phyloP scores from a whole-genome alignment of 2,113 vertebrate species.

The Brienomyrus brachyistius region DNA sequence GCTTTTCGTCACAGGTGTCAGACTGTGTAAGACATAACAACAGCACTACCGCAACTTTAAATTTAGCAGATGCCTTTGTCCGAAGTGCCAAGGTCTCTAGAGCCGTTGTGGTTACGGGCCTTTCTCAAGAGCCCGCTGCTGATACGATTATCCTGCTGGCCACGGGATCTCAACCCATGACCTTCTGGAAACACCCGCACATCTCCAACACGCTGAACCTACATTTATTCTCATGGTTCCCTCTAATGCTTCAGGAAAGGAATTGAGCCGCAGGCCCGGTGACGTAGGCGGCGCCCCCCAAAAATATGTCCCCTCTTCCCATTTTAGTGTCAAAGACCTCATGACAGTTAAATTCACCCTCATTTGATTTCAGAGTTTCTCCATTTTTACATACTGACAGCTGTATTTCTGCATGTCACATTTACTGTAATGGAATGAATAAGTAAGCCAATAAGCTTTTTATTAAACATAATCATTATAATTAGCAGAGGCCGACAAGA shows the following conservation, averaged over 20 bases:
- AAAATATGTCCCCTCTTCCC: background rate
- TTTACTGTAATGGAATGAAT: slow-evolving; percentile 47
- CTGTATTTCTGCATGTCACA: slow-evolving; percentile 38
- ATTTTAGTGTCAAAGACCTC: background rate
- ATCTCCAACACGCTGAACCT: background rate
- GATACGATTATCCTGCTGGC: background rate
- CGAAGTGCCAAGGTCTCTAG: background rate
- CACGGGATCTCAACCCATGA: background rate
- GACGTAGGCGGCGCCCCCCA: background rate
- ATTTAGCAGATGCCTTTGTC: background rate
- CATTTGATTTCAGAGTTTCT: slow-evolving; percentile 12
- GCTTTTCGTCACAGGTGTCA: background rate
- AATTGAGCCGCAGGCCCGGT: background rate
- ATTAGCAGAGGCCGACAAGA: slow-evolving; percentile 54
- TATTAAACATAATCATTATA: slow-evolving; percentile 57
- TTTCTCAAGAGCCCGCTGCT: background rate
- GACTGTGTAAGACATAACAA: background rate
- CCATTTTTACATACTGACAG: slow-evolving; percentile 19
- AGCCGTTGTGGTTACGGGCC: background rate
- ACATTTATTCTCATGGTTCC: background rate
- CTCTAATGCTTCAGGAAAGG: background rate
- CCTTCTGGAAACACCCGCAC: background rate
- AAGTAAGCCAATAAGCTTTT: slow-evolving; percentile 57
- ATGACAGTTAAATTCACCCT: background rate
- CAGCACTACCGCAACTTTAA: background rate